Percentiles rank a stretch among this genome's conserved stretches.
Evolutionary conservation across 2,113 vertebrate genomes (phyloP).

Genomic region (Gymnogyps californianus): DNA sequence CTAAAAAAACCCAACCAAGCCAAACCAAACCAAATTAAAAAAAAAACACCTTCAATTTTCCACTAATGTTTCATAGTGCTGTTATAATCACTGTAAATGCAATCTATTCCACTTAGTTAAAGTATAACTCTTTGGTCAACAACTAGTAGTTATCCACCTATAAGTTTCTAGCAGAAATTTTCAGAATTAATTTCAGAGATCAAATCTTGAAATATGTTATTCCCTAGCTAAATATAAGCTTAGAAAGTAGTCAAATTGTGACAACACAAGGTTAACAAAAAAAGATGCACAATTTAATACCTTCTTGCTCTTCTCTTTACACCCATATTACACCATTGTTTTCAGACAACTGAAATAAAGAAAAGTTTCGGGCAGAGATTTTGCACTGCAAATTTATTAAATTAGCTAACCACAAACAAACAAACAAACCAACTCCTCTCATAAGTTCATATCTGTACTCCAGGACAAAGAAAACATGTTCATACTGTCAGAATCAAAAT

Average conservation of each 20-base stretch:
- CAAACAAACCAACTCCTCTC: background rate
- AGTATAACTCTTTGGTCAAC: background rate
- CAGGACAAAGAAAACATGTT: background rate
- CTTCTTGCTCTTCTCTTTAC: background rate
- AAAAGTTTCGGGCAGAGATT: background rate
- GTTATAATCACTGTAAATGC: background rate
- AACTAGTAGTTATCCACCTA: background rate
- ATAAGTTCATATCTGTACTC: background rate
- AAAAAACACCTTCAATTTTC: rapidly evolving
- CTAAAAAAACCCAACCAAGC: background rate
- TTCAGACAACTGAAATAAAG: background rate
- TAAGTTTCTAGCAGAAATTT: background rate
- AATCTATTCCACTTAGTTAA: background rate
- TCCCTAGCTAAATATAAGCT: background rate
- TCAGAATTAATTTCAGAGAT: background rate
- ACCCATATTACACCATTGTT: background rate
- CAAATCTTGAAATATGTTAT: background rate
- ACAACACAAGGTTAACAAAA: background rate
- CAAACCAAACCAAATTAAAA: background rate
- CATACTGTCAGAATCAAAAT: background rate
- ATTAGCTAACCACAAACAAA: background rate
- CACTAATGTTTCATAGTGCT: background rate
- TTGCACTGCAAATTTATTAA: background rate
- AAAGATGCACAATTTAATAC: background rate
- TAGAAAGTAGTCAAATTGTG: background rate